A percentile compares a stretch with the other conserved stretches of the same genome.
These are phyloP conservation scores for Nasua narica DNA, from an alignment of 2,797 vertebrate species.

Conservation along the genomic window DNA sequence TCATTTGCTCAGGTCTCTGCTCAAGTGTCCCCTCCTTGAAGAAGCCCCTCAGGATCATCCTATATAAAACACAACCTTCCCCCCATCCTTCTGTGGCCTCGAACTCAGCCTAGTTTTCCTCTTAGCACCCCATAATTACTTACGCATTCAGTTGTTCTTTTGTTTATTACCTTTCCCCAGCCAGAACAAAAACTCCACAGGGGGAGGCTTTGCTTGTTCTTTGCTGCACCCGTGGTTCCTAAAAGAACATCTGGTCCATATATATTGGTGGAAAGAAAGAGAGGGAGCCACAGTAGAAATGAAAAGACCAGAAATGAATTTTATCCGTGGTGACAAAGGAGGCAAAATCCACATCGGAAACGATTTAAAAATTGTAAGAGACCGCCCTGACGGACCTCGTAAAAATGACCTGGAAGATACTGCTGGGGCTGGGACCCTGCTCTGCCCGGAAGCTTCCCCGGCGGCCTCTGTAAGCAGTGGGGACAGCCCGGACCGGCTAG, in stretches of 20 bases:
- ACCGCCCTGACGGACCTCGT: neutral
- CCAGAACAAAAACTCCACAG: neutral
- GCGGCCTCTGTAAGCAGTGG: fast-evolving
- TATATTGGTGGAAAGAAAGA: neutral
- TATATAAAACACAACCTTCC: neutral
- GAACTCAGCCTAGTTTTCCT: neutral
- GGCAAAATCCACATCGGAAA: neutral
- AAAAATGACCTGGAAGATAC: neutral
- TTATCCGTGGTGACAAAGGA: neutral
- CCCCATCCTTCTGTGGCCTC: neutral
- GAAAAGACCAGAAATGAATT: neutral
- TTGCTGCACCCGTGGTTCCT: neutral
- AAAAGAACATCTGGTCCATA: neutral
- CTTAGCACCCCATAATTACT: neutral
- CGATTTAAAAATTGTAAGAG: neutral
- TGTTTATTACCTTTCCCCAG: neutral
- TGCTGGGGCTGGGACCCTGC: fast-evolving
- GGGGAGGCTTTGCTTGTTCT: neutral
- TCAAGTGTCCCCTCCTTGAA: neutral
- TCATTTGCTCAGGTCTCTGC: neutral
- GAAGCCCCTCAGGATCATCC: neutral
- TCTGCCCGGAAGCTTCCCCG: fast-evolving
- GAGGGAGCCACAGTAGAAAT: neutral
- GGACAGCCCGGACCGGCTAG: neutral
- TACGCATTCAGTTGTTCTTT: neutral